Base-by-base conservation (phyloP, 2,888 invertebrate species). In the Disparrhopalites patrizii region DNA sequence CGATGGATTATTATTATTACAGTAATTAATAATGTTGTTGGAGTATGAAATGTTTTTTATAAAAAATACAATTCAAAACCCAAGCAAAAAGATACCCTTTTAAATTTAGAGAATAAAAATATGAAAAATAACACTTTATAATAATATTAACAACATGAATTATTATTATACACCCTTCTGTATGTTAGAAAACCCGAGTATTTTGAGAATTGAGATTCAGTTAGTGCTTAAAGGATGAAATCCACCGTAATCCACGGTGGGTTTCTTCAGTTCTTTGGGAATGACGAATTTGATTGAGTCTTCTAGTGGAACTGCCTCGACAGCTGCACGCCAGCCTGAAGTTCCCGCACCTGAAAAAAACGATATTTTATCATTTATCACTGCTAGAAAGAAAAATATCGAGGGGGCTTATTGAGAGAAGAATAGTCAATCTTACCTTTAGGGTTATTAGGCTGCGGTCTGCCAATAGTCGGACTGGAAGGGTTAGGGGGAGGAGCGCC, bases 221-320 rank as follows among this genome's bases (percentile, higher is more conserved):
- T n/a, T n/a, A n/a, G n/a, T n/a, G 28, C 36, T 62, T n/a, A 67
- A 62, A 13, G 67, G 67, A 28, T 63, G 64, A 38, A 67, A 67
- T 64, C 67, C 67, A 25, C 67, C 67, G 57, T 64, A 67, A 25
- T 67, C 58, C 30, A 67, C 56, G 38, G 58, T 64, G 18, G 60
- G 56, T 51, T 64, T 62, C 50, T 65, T 43, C 47, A 33, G 56
- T 52, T 58, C 67, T 38, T 64, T 64, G 10, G 67, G 67, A 51
- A 67, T 51, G n/a, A 67, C 40, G 50, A 67, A 67, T 54, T 67
- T 67, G n/a, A 67, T 67, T n/a, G 50, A 47, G 36, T 67, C 67
- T 30, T 67, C 67, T 30, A 67, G 31, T 20, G 67, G 52, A 27
- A 67, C 67, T 20, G 65, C 40, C 30, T 67, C 67, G 15, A 67